Percentiles rank a stretch among this genome's conserved stretches.
Evolutionary conservation across 2,113 vertebrate genomes (phyloP).

Genomic region (Leptosomus discolor): DNA sequence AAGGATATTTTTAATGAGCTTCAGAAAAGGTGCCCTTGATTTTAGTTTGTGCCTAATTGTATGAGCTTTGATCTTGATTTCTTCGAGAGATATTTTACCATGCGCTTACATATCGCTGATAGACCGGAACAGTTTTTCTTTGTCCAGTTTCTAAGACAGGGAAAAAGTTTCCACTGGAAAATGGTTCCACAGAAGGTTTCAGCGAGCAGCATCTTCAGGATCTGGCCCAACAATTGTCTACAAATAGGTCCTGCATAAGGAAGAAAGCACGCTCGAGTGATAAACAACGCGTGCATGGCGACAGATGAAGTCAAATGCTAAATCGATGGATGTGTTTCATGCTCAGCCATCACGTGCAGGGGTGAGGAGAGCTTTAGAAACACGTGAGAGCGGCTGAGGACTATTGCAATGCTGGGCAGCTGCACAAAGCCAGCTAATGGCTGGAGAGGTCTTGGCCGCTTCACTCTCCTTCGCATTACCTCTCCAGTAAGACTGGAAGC

Average conservation of each 20-base stretch:
- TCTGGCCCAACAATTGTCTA: neutral
- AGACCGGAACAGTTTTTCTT: neutral
- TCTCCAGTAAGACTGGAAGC: neutral
- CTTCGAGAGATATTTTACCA: neutral
- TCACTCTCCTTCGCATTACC: neutral
- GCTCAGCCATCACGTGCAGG: neutral
- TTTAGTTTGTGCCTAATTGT: conserved; percentile 17
- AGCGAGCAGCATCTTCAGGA: neutral
- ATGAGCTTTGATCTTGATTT: conserved; percentile 25
- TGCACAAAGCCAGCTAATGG: neutral
- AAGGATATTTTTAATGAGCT: conserved; percentile 50
- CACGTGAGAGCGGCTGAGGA: neutral
- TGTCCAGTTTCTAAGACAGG: neutral
- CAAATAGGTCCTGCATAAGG: neutral
- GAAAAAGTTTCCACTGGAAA: neutral
- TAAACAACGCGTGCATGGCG: neutral
- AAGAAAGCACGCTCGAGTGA: neutral
- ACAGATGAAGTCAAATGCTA: neutral
- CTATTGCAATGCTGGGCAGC: neutral
- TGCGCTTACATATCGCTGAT: neutral
- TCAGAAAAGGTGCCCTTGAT: conserved; percentile 50
- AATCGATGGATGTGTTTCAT: neutral
- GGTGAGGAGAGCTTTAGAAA: neutral
- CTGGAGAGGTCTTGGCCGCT: neutral
- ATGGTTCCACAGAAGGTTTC: neutral